Percentiles rank a stretch among this genome's conserved stretches.
These are phyloP conservation scores for Caenorhabditis zanzibari DNA, from an alignment of 2,888 invertebrate genomes.

Conservation along the genomic window DNA sequence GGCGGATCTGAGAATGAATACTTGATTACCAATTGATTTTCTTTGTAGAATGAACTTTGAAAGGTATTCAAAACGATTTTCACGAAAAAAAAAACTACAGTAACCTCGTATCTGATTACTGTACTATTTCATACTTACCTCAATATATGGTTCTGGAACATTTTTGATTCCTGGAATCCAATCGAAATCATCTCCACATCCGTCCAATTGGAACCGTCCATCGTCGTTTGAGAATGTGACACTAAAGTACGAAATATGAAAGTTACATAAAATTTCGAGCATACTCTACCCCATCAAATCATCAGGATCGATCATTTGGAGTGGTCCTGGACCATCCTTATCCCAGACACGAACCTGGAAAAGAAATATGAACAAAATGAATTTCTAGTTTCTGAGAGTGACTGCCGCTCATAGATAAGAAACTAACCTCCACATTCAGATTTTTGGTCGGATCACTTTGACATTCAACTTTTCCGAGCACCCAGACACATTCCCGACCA, in stretches of 20 bases:
- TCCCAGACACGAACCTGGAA: constrained; percentile 79
- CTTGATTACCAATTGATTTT: background rate
- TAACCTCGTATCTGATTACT: too few relatives aligned
- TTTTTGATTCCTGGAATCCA: constrained; percentile 82
- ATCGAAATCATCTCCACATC: constrained; percentile 82
- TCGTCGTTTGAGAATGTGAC: constrained; percentile 82
- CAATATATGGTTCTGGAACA: constrained; percentile 76
- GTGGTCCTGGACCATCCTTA: constrained; percentile 76
- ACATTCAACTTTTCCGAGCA: constrained; percentile 79
- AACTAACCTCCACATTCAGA: constrained; percentile 80
- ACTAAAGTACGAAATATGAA: constrained; percentile 64
- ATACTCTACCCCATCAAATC: constrained; percentile 82
- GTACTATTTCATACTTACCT: constrained; percentile 63
- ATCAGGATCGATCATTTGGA: constrained; percentile 81
- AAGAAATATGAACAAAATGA: background rate
- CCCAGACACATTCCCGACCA: constrained; percentile 80
- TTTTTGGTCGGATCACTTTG: constrained; percentile 77
- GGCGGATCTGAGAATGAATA: constrained; percentile 72
- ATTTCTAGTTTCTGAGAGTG: background rate
- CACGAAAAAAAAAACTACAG: background rate
- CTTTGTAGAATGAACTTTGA: too few relatives aligned
- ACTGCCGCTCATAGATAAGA: background rate
- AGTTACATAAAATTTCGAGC: background rate
- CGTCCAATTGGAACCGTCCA: constrained; percentile 81
- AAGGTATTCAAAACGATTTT: too few relatives aligned